phyloP scores from a whole-genome alignment of 1,140 invertebrate species.

The Drosophila subpulchrella region DNA sequence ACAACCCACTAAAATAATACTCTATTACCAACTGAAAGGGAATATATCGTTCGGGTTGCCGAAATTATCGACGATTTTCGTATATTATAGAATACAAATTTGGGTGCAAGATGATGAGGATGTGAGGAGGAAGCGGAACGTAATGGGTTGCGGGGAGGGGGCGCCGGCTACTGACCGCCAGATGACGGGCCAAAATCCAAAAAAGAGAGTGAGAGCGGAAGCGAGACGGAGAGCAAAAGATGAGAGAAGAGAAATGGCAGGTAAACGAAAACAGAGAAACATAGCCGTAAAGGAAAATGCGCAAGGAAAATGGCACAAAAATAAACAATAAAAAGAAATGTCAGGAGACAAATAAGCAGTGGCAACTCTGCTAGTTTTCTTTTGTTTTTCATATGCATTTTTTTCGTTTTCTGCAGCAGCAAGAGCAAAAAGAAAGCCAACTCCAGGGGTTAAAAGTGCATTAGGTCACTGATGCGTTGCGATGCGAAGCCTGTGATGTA shows the following conservation, averaged over 20 bases:
- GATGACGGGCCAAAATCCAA: slow-evolving; percentile 71
- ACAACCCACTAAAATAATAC: neutral
- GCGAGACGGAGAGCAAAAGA: slow-evolving; percentile 17
- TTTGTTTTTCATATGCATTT: slow-evolving; percentile 7
- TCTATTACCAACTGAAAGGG: neutral
- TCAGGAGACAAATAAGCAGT: slow-evolving; percentile 9
- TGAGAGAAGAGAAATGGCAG: slow-evolving; percentile 30
- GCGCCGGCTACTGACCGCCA: slow-evolving; percentile 69
- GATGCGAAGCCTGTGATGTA: slow-evolving; percentile 31
- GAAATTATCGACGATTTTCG: slow-evolving; percentile 4
- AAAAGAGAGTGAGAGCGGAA: slow-evolving; percentile 34
- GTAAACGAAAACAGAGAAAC: slow-evolving; percentile 34
- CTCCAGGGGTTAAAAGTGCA: slow-evolving; percentile 40
- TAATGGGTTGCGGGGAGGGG: slow-evolving; percentile 2
- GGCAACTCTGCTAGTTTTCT: slow-evolving; percentile 27
- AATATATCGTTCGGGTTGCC: neutral
- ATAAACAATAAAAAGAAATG: slow-evolving; percentile 42
- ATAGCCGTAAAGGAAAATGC: slow-evolving; percentile 24
- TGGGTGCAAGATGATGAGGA: slow-evolving; percentile 9
- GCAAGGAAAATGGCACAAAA: slow-evolving; percentile 30
- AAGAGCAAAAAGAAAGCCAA: slow-evolving; percentile 5
- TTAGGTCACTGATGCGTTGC: slow-evolving; percentile 44
- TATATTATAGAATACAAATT: slow-evolving; percentile 40
- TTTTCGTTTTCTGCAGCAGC: neutral
- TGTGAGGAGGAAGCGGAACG: slow-evolving; percentile 3